Evolutionary conservation across 2,888 invertebrate species (phyloP), one percentile per base, ranked within the genome.

Genomic region (Ceraclea dissimilis): DNA sequence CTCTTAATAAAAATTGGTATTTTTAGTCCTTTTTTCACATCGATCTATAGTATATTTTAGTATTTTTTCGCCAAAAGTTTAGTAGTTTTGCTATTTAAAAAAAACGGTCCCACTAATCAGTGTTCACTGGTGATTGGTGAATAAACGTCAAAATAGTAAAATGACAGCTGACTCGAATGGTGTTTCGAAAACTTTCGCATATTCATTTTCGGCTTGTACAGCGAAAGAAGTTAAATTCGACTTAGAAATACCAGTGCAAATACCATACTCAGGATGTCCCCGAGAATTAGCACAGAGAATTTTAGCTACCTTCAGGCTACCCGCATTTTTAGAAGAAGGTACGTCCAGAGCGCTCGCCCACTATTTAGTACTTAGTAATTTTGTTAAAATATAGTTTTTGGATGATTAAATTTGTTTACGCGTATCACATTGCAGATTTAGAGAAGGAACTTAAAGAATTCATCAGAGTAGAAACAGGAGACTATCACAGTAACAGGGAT

Each of bases 301-400:
- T 43, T 76, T 87, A 63, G 76, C 78, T 49, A 82, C 83, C 64
- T 85, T 87, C 65, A 83, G 84, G 65, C 72, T 88, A 51, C 88
- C 88, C 1, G 82, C 82, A 58, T 85, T 83, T 66, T 72, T 86
- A 51, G 84, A 86, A 68, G 76, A 81, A 61, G 84, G 85, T 84
- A 70, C 64, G 65, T 58, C n/a, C n/a, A n/a, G n/a, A n/a, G n/a
- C n/a, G n/a, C n/a, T n/a, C n/a, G n/a, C n/a, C n/a, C n/a, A n/a
- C n/a, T n/a, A n/a, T n/a, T n/a, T n/a, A n/a, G n/a, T n/a, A n/a
- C n/a, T n/a, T n/a, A n/a, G n/a, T n/a, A n/a, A n/a, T n/a, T n/a
- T n/a, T n/a, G n/a, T n/a, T n/a, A n/a, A n/a, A n/a, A n/a, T n/a
- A n/a, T n/a, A n/a, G n/a, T n/a, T n/a, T n/a, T n/a, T n/a, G n/a